Percentiles rank a stretch among this genome's conserved stretches.
These are phyloP conservation scores for Sandelia bainsii DNA, from an alignment of 2,797 vertebrate genomes.

Conservation along the genomic window DNA sequence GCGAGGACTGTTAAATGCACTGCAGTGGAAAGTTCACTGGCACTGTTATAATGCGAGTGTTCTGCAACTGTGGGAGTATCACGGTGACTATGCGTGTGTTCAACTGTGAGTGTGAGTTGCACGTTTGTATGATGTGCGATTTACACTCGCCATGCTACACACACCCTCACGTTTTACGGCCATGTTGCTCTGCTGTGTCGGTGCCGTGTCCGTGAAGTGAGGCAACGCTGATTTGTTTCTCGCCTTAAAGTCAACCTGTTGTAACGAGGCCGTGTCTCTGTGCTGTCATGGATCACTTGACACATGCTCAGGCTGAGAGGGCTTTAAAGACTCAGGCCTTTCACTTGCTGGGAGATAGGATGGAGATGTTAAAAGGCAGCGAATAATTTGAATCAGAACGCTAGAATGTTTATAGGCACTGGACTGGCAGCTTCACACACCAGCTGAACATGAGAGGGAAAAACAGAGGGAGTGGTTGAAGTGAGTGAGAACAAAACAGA, in stretches of 20 bases:
- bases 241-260: conserved; percentile 26
- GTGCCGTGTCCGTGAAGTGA: conserved; percentile 32
- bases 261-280: conserved; percentile 24
- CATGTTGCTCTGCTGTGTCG: conserved; percentile 6
- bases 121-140: conserved; percentile 40
- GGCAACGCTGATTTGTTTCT: conserved; percentile 50
- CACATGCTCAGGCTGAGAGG: conserved; percentile 18
- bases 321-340: conserved; percentile 36
- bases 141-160: conserved; percentile 37
- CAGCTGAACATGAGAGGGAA: conserved; percentile 40
- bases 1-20: conserved; percentile 24
- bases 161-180: conserved; percentile 50
- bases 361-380: conserved; percentile 50
- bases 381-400: conserved; percentile 58
- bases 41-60: conserved; percentile 20
- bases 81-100: conserved; percentile 3
- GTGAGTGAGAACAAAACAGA: conserved; percentile 52
- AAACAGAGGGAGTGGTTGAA: conserved; percentile 51
- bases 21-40: conserved; percentile 25
- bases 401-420: conserved; percentile 55
- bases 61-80: conserved; percentile 14
- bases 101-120: not conserved
- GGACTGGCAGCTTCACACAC: conserved; percentile 50
- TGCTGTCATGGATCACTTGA: conserved; percentile 48
- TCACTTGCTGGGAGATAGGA: conserved; percentile 48